Base-by-base conservation (phyloP, 2,797 vertebrate genomes). In the Myiotriccus ornatus region DNA sequence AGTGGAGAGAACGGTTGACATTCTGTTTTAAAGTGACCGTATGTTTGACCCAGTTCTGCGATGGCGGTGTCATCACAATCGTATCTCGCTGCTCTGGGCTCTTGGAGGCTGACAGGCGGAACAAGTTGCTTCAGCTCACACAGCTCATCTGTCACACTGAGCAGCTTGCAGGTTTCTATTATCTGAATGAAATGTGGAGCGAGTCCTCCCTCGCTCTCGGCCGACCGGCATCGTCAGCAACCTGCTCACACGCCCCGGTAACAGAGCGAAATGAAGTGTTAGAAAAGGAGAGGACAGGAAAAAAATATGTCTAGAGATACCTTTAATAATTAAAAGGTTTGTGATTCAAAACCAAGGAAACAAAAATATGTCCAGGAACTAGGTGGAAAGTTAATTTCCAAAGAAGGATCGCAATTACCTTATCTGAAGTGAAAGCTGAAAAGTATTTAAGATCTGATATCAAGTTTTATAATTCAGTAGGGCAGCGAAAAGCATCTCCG, bases 101-200 rank as follows among this genome's bases (percentile, higher is more conserved):
- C 95, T 87, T 70, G 84, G 95, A 96, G 78, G 89, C 94, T 98
- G 98, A 98, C 98, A 98, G 95, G 97, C 68, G 53, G 97, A 98
- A 98, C 97, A 95, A 97, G 97, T 94, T 96, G 87, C 95, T 96
- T 97, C 65, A 95, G 96, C 84, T 93, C 81, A 60, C 90, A 60
- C 79, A 92, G 93, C 94, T 98, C 97, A 95, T 97, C 96, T 97
- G 98, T 98, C 98, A 98, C 88, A 88, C 32, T 74, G 91, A 97
- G 96, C 95, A 96, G 96, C 94, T 97, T 94, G 95, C 94, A 94
- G 91, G 94, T 97, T 97, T 97, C 96, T 97, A 55, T 95, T 96
- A 95, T 94, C 85, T 94, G 96, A 97, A 93, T 95, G 97, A 97
- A 97, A 96, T 87, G 88, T 85, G 84, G 83, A 93, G 89, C 56